Base-by-base conservation (phyloP, 2,113 vertebrate genomes). In the Spea multiplicata region DNA sequence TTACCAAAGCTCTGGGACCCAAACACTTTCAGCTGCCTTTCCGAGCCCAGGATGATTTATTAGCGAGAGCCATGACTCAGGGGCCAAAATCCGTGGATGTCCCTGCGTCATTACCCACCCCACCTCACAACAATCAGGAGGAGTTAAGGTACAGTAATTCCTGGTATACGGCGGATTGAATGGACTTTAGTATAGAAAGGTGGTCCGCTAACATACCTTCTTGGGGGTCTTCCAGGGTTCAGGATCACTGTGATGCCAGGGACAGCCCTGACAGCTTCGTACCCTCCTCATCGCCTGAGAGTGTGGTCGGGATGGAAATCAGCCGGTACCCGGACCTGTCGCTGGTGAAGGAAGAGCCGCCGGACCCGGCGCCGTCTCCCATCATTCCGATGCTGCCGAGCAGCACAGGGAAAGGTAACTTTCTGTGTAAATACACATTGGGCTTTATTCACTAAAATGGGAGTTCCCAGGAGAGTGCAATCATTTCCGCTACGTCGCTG, bases 81-180 rank as follows among this genome's bases (percentile, higher is more conserved):
- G 87, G 93, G 82, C 92, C 95, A 2, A 96, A 94, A 89, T 94
- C 93, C 0, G 96, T 99, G 4, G 96, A 99, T 47, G 96, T 99
- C 65, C 97, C 97, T 0, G 95, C 97, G 73, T 99, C 97, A 0
- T 92, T 99, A 47, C 97, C 97, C 5, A 99, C 97, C 0, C 97
- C 97, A 0, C 97, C 97, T 9, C 97, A 99, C 84, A 98, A 95
- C 88, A 97, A 95, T 82, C 97, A 98, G 84, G 97, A 99, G 82
- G 97, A 99, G 75, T 83, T 99, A 74, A 93, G 96, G 97, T 98
- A 82, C 14, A 44, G 52, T 44, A 4, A 45, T 6, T 30, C 30
- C 50, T 52, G 50, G 1, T 52, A 52, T 6, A 52, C 6, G 6
- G 50, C 30, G 30, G 30, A 30, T 30, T 30, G 30, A 30, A 30